Evolutionary conservation across 2,888 invertebrate genomes (phyloP).

Genomic region (Boloria euphrosyne): DNA sequence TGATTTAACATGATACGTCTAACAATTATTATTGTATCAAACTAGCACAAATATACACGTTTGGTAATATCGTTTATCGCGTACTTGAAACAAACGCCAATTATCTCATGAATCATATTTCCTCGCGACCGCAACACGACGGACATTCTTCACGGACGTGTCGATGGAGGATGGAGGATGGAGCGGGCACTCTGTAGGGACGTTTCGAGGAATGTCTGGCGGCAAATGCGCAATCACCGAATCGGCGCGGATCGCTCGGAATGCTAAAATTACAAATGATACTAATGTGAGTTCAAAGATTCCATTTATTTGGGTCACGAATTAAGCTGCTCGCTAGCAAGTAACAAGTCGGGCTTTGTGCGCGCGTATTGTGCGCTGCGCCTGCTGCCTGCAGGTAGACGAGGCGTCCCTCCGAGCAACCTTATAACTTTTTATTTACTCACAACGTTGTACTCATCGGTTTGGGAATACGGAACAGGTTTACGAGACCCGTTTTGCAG

Average conservation of each 20-base stretch:
- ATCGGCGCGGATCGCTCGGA: not conserved
- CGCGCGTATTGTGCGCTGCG: not conserved
- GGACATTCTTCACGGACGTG: too few relatives aligned
- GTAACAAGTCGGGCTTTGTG: not conserved
- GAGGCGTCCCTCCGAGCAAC: not conserved
- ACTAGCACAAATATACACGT: not conserved
- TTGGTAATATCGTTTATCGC: not conserved
- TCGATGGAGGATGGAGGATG: too few relatives aligned
- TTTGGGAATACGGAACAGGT: constrained; percentile 4
- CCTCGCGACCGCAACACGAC: not conserved
- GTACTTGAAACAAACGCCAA: constrained; percentile 7
- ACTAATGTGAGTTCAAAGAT: not conserved
- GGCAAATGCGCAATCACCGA: not conserved
- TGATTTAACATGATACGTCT: too few relatives aligned
- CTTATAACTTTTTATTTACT: constrained; percentile 15
- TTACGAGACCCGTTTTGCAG: not conserved
- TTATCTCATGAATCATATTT: constrained; percentile 9
- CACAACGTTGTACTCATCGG: constrained; percentile 1
- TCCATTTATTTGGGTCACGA: constrained; percentile 18
- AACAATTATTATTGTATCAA: not conserved
- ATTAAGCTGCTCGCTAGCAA: not conserved
- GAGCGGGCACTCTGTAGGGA: not conserved
- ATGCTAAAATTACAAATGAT: not conserved
- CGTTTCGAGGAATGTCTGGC: not conserved
- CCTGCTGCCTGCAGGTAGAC: constrained; percentile 12